These are phyloP conservation scores for Melanophora roralis DNA, from an alignment of 2,888 invertebrate genomes.

Conservation along the genomic window DNA sequence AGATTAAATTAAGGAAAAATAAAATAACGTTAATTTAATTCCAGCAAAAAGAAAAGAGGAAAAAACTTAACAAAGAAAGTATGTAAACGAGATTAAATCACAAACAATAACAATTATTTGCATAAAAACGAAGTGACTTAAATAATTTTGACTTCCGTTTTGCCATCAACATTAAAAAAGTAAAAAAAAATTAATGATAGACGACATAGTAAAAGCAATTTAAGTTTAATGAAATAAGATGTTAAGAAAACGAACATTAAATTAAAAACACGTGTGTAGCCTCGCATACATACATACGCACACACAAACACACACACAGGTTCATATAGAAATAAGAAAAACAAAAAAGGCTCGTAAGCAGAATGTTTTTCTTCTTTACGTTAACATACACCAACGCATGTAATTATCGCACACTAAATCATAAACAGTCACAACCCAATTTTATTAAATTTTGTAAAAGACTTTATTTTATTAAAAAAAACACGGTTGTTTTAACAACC, in stretches of 20 bases:
- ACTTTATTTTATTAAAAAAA: too few relatives aligned
- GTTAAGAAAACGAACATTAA: background rate
- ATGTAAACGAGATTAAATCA: background rate
- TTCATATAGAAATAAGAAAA: too few relatives aligned
- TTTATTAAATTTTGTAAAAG: too few relatives aligned
- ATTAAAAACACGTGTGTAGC: background rate
- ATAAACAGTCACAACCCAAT: too few relatives aligned
- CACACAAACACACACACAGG: background rate
- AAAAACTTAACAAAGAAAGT: background rate
- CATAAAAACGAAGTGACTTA: background rate
- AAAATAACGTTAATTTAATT: slow-evolving; percentile 5
- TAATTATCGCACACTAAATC: too few relatives aligned
- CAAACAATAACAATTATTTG: background rate
- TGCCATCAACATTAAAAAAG: background rate
- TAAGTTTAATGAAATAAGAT: background rate
- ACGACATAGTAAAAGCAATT: background rate
- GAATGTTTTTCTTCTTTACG: background rate
- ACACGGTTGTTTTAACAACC: too few relatives aligned
- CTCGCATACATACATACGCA: background rate
- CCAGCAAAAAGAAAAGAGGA: background rate
- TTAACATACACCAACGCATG: background rate
- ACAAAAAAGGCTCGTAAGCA: background rate
- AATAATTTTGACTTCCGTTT: background rate
- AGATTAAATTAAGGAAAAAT: slow-evolving; percentile 2
- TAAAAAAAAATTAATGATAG: background rate